Percentiles rank a stretch among this genome's conserved stretches.
Conservation (phyloP, 1,140 invertebrate species). For the Armadillidium nasatum region DNA sequence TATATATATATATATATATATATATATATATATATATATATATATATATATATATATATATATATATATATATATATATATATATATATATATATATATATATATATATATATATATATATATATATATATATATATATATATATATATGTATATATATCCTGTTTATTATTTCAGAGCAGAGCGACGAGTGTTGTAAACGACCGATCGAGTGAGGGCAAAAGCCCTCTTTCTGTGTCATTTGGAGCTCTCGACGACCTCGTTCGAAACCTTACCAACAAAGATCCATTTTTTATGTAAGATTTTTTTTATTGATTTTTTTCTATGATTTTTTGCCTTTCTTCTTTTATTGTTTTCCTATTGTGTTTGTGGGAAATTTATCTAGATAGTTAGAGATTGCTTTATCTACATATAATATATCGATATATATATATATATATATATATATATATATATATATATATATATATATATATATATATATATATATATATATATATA, state of each 20-base stretch:
- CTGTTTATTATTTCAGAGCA: not conserved
- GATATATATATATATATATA: too few species aligned
- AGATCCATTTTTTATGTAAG: constrained; percentile 30
- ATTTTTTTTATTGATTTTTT: not conserved
- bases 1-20: too few species aligned
- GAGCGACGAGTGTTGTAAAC: not conserved
- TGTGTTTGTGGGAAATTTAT: too few species aligned
- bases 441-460: too few species aligned
- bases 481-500: too few species aligned
- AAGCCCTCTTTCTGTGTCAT: not conserved
- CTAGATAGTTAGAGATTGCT: too few species aligned
- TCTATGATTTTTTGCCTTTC: not conserved
- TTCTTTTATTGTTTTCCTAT: not conserved
- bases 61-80: too few species aligned
- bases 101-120: not conserved
- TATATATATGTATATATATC: constrained; percentile 6
- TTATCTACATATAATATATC: too few species aligned
- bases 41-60: too few species aligned
- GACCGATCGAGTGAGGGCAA: not conserved
- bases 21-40: too few species aligned
- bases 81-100: too few species aligned
- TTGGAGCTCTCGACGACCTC: constrained; percentile 19
- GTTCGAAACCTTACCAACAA: constrained; percentile 25
- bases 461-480: too few species aligned
- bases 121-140: constrained; percentile 15